phyloP scores from a whole-genome alignment of 2,797 vertebrate genomes.

The Apodemus agrarius region DNA sequence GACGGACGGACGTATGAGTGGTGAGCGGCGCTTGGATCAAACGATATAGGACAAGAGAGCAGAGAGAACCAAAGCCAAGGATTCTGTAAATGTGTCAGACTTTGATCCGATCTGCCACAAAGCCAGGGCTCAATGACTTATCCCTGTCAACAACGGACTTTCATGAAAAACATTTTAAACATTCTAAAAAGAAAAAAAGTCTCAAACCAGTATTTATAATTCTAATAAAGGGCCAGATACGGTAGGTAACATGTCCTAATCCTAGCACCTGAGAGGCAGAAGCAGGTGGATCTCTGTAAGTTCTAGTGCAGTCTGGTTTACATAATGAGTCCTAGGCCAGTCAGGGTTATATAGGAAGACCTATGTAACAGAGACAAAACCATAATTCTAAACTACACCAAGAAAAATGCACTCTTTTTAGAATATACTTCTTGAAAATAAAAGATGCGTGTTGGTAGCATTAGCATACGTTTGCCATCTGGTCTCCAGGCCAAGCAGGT shows the following conservation, averaged over 20 bases:
- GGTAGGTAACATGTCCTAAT: neutral
- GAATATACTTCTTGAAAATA: conserved; percentile 12
- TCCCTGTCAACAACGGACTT: conserved; percentile 1
- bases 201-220: conserved; percentile 16
- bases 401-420: conserved; percentile 34
- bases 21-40: neutral
- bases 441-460: neutral
- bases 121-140: neutral
- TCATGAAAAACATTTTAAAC: neutral
- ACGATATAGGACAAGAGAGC: neutral
- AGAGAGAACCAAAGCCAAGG: neutral
- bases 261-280: neutral
- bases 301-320: neutral
- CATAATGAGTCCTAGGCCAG: neutral
- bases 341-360: neutral
- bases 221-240: neutral
- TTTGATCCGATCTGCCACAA: conserved; percentile 17
- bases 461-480: conserved; percentile 96
- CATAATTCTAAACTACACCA: conserved; percentile 22
- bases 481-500: conserved; percentile 98
- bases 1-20: neutral
- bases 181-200: neutral
- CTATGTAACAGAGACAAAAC: neutral
- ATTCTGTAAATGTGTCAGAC: neutral
- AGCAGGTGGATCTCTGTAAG: neutral